A percentile compares a stretch with the other conserved stretches of the same genome.
Conservation (phyloP, 2,113 vertebrate species). For the Oncorhynchus gorbuscha region DNA sequence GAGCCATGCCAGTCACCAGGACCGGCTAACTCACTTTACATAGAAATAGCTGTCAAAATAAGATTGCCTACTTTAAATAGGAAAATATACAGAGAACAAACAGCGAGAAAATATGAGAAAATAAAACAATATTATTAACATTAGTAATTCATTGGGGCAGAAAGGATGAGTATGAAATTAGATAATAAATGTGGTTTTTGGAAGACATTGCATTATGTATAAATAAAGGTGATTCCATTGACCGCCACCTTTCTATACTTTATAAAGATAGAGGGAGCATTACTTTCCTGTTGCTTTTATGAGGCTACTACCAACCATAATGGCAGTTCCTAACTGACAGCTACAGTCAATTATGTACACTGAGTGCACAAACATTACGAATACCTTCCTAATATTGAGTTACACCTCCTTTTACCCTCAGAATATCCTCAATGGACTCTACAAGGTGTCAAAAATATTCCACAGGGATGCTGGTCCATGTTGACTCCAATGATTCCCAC, state of each 20-base stretch:
- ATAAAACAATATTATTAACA: conserved; percentile 47
- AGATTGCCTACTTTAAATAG: conserved; percentile 74
- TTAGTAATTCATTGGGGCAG: conserved; percentile 58
- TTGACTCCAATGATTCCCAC: no score
- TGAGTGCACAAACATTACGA: no score
- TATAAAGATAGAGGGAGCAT: neutral
- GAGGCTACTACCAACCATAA: no score
- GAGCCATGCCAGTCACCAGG: conserved; percentile 49
- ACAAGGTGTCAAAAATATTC: no score
- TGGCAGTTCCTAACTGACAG: no score
- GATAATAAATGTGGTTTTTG: conserved; percentile 63
- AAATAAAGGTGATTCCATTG: conserved; percentile 50
- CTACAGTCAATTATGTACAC: no score
- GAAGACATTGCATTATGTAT: conserved; percentile 49
- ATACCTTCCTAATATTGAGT: no score
- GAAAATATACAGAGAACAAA: conserved; percentile 46
- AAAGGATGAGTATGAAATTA: conserved; percentile 62
- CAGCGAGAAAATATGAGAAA: conserved; percentile 46
- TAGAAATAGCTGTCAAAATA: conserved; percentile 80
- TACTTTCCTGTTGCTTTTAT: no score
- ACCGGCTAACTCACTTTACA: conserved; percentile 63
- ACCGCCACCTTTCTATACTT: neutral
- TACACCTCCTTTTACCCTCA: no score
- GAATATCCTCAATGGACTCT: no score
- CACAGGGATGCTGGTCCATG: no score